Evolutionary conservation across 2,797 vertebrate genomes (phyloP), one percentile per base, ranked within the genome.

Genomic region (Artibeus lituratus): DNA sequence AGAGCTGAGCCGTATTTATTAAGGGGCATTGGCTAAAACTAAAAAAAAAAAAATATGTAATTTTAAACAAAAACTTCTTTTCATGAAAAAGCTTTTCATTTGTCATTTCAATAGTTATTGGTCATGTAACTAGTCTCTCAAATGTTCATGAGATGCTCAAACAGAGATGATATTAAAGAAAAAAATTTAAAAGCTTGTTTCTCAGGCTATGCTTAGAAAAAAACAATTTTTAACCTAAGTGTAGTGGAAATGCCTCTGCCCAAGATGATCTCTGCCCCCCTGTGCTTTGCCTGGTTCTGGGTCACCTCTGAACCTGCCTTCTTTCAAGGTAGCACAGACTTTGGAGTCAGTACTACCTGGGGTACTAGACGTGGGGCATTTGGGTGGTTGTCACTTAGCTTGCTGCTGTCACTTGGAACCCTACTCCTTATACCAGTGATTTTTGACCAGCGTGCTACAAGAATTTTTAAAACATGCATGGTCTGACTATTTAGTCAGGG

Each of bases 301-400:
- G 6, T 80, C 35, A 76, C 42, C 62, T 80, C 8, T 80, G 3
- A 47, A 44, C 24, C 10, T 49, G 1, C 32, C 53, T 92, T 49
- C 32, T 37, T 42, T 3, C 32, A 39, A 72, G 35, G 42, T 3
- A 83, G 22, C 10, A 15, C 9, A 14, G 7, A 37, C 44, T 84
- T 16, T 22, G 65, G 47, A 74, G 24, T 26, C 35, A 73, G 0
- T 16, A 3, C 0, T 7, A 76, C 47, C 47, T 44, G 62, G 39
- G 3, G 4, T n/a, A 10, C 18, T 49, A 55, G 7, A 2, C 35
- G 19, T 4, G 11, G 12, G 14, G 0, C 14, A 47, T 16, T 65
- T 42, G n/a, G 8, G 22, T 51, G 4, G 32, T 14, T 16, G 3
- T 39, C 47, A 14, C 74, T 51, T 53, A 22, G 11, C 32, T 77